Percentiles rank a stretch among this genome's conserved stretches.
These are phyloP conservation scores for Chymomyza fuscimana DNA, from an alignment of 2,888 invertebrate species.

Conservation along the genomic window DNA sequence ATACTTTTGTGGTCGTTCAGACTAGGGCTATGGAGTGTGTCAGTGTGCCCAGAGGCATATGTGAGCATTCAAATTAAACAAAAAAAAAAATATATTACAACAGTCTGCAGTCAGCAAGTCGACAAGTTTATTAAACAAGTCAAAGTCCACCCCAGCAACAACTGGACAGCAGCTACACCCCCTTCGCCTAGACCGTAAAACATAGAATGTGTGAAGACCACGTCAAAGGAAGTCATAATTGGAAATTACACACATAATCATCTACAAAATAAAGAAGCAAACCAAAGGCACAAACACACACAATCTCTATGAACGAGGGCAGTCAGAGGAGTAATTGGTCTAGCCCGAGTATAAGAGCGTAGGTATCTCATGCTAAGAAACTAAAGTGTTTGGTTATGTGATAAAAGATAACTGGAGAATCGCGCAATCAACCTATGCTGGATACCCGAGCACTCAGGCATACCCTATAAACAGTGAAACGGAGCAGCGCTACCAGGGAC, in stretches of 20 bases:
- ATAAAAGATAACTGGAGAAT: too few relatives aligned
- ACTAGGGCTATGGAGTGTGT: background rate
- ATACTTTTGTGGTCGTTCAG: constrained; percentile 47
- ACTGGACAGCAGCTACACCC: constrained; percentile 1
- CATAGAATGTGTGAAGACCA: background rate
- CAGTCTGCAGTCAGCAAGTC: constrained; percentile 7
- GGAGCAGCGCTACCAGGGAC: too few relatives aligned
- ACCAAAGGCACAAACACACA: background rate
- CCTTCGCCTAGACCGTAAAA: background rate
- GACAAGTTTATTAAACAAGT: constrained; percentile 48
- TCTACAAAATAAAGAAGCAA: constrained; percentile 6
- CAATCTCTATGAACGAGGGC: background rate
- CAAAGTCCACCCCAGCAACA: constrained; percentile 7
- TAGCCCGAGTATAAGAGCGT: too few relatives aligned
- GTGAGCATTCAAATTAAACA: constrained; percentile 46
- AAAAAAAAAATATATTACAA: constrained; percentile 15
- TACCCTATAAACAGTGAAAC: too few relatives aligned
- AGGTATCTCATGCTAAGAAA: too few relatives aligned
- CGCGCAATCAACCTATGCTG: too few relatives aligned
- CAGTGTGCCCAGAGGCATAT: constrained; percentile 13
- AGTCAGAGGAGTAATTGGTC: too few relatives aligned
- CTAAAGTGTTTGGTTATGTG: too few relatives aligned
- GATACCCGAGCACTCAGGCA: too few relatives aligned
- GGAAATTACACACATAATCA: constrained; percentile 69
- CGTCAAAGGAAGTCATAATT: constrained; percentile 64